Conservation (phyloP, 64 coral and sea anemone species). For the Montipora efflorescens region DNA sequence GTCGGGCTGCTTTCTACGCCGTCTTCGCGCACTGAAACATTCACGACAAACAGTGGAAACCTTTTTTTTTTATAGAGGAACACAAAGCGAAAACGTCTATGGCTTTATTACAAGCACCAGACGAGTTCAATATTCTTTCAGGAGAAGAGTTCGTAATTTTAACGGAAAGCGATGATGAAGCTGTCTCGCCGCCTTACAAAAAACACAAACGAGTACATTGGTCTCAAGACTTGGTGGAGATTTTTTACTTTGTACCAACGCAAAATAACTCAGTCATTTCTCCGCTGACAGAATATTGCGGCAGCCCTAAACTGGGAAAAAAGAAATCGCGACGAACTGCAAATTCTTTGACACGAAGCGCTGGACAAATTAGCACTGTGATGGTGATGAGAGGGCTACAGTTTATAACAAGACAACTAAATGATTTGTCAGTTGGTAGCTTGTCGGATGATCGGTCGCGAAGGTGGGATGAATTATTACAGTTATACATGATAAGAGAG, state of each 20-base stretch:
- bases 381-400: conserved; percentile 49
- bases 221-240: conserved; percentile 44
- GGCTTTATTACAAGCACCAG: conserved; percentile 9
- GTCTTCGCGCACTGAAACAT: background rate
- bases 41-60: too few relatives aligned
- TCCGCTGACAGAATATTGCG: conserved; percentile 13
- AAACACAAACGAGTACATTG: conserved; percentile 52
- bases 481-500: conserved; percentile 47
- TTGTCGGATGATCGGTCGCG: conserved; percentile 23
- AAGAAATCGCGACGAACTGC: conserved; percentile 8
- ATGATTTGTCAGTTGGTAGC: conserved; percentile 18
- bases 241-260: conserved; percentile 52
- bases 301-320: background rate
- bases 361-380: conserved; percentile 29
- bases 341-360: conserved; percentile 24
- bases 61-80: too few relatives aligned
- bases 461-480: conserved; percentile 30
- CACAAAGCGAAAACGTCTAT: background rate
- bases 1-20: background rate
- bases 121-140: conserved; percentile 39
- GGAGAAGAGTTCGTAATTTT: conserved; percentile 43
- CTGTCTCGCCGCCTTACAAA: conserved; percentile 1
- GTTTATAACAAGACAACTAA: conserved; percentile 56
- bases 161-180: background rate
- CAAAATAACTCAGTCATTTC: conserved; percentile 19